These are phyloP conservation scores for Tetramorium bicarinatum DNA, from an alignment of 2,888 invertebrate genomes.

Conservation along the genomic window DNA sequence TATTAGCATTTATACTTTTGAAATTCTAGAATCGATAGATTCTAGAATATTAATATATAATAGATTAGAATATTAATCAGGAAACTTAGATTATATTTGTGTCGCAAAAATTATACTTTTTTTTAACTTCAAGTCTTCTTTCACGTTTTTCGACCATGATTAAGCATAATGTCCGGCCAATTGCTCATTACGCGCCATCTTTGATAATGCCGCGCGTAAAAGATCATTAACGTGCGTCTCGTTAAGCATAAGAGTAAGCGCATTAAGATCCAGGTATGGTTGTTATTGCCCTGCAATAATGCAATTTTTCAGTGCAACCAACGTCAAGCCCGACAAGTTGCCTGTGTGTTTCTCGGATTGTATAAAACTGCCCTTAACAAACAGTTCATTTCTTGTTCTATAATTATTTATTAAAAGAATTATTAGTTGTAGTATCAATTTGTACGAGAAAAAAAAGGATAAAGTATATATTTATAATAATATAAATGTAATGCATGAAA, in stretches of 20 bases:
- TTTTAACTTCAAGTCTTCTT: not conserved
- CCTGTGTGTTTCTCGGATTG: not conserved
- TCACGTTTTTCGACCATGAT: conserved; percentile 6
- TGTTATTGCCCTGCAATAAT: conserved; percentile 54
- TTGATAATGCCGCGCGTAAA: conserved; percentile 59
- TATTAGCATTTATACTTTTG: not conserved
- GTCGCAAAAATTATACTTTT: not conserved
- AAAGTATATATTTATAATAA: conserved; percentile 12
- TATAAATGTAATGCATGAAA: not conserved
- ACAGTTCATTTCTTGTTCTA: not conserved
- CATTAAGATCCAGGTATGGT: conserved; percentile 52
- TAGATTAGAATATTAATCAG: not conserved
- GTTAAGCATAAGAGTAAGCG: conserved; percentile 52
- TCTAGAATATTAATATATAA: too few relatives aligned
- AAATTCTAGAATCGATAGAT: not conserved
- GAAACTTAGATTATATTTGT: not conserved
- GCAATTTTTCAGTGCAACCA: conserved; percentile 35
- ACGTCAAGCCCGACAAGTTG: conserved; percentile 6
- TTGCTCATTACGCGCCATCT: conserved; percentile 58
- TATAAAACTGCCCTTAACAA: not conserved
- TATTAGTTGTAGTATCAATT: not conserved
- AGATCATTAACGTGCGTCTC: conserved; percentile 65
- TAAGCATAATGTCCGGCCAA: conserved; percentile 42
- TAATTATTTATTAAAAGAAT: not conserved
- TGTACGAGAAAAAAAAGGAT: not conserved